Evolutionary conservation across 2,888 invertebrate genomes (phyloP).

Genomic region (Netelia virgata): DNA sequence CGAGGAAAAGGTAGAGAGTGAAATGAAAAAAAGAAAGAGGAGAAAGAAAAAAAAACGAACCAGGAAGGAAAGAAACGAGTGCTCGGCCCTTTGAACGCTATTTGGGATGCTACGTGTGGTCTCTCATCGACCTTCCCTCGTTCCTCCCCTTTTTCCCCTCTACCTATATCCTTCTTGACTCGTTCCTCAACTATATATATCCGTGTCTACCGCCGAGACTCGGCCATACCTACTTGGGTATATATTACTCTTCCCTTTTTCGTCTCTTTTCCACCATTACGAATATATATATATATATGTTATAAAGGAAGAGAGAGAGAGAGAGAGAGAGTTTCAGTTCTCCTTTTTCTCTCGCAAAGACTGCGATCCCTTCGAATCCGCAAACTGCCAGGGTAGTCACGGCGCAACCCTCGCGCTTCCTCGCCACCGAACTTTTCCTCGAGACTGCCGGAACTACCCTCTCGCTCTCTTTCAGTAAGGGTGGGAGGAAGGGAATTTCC

Average conservation of each 20-base stretch:
- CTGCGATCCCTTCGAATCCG: conserved; percentile 68
- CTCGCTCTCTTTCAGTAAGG: conserved; percentile 19
- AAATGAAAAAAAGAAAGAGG: conserved; percentile 73
- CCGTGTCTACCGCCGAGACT: conserved; percentile 18
- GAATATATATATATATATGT: background rate
- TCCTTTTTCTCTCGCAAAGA: conserved; percentile 31
- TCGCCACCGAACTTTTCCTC: conserved; percentile 37
- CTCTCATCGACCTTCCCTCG: conserved; percentile 60
- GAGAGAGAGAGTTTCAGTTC: conserved; percentile 3
- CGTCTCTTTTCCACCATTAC: conserved; percentile 15
- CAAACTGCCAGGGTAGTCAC: conserved; percentile 65
- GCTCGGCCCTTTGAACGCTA: conserved; percentile 73
- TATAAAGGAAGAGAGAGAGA: background rate
- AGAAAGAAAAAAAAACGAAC: conserved; percentile 51
- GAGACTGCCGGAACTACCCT: conserved; percentile 48
- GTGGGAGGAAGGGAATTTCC: background rate
- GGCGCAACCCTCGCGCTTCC: conserved; percentile 33
- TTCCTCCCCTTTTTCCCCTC: conserved; percentile 56
- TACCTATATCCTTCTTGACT: conserved; percentile 53
- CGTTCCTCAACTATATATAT: conserved; percentile 40
- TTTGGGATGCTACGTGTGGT: conserved; percentile 75
- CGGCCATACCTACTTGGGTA: conserved; percentile 46
- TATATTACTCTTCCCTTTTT: conserved; percentile 59
- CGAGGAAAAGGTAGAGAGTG: background rate
- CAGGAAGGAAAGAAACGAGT: conserved; percentile 16